A percentile compares a stretch with the other conserved stretches of the same genome.
Evolutionary conservation across 2,888 invertebrate species (phyloP).

Genomic region (Mythimna loreyi): DNA sequence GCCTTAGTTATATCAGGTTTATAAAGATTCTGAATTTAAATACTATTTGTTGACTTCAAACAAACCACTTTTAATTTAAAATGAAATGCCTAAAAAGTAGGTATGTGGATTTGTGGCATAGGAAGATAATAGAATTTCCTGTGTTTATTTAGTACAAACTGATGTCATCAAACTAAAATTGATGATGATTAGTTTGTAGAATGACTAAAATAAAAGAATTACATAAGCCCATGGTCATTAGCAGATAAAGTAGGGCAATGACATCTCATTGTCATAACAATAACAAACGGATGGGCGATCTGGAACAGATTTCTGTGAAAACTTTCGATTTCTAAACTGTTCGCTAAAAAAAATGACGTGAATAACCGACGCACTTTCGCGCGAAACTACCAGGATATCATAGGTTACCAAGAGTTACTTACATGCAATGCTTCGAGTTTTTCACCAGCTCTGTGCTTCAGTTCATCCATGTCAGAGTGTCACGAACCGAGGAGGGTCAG

Average conservation of each 20-base stretch:
- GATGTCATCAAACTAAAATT: background rate
- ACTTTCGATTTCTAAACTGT: slow-evolving; percentile 55
- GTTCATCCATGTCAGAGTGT: slow-evolving; percentile 85
- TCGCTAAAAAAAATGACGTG: slow-evolving; percentile 66
- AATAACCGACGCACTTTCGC: slow-evolving; percentile 74
- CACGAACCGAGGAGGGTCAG: slow-evolving; percentile 72
- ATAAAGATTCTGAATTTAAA: background rate
- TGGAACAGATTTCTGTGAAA: slow-evolving; percentile 14
- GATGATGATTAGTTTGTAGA: background rate
- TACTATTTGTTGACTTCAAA: background rate
- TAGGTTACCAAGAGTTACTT: slow-evolving; percentile 74
- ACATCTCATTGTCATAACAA: slow-evolving; percentile 70
- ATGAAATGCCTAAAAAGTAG: background rate
- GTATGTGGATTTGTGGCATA: slow-evolving; percentile 6
- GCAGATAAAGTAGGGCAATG: slow-evolving; percentile 70
- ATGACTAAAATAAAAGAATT: slow-evolving; percentile 66
- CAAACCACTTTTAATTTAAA: background rate
- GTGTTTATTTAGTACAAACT: slow-evolving; percentile 2
- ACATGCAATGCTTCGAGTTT: slow-evolving; percentile 88
- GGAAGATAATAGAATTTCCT: slow-evolving; percentile 11
- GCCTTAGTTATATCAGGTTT: no score
- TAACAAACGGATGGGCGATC: slow-evolving; percentile 57
- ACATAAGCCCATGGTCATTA: slow-evolving; percentile 80
- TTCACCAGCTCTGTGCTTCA: slow-evolving; percentile 86
- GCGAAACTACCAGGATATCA: slow-evolving; percentile 77